Evolutionary conservation across 2,113 vertebrate species (phyloP), one percentile per base, ranked within the genome.

Genomic region (Phrynosoma platyrhinos): DNA sequence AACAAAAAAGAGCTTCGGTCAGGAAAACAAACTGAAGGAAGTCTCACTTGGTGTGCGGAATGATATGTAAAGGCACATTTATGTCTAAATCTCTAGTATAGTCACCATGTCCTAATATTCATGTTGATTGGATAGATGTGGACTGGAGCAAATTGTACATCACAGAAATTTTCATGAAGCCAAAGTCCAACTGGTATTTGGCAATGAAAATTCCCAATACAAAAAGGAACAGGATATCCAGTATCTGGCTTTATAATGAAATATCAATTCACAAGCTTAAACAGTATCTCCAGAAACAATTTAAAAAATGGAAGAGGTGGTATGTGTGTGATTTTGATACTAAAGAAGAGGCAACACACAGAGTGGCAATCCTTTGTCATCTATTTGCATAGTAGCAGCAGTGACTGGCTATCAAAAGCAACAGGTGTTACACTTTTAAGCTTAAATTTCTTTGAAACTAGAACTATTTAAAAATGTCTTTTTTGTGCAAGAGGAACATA

Each of bases 381-480:
- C 86, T 78, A 32, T 9, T 42, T 23, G 8, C 0, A 21, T 25
- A 47, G 9, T 20, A 86, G 21, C 14, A 84, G 12, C 6, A 47
- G 27, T 20, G 18, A n/a, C 32, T 81, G 14, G 0, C 23, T 32
- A 14, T 83, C 69, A 80, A 0, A 42, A 21, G 47, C 62, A 76
- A 88, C 64, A 58, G 77, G 30, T 62, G 25, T 27, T 69, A 75
- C 47, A 75, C 2, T 47, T 85, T 84, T 75, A 55, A 75, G 55
- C 20, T 80, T 12, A 79, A 42, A 80, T 89, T 74, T 20, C 90
- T 76, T 81, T 91, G 47, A 53, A 86, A 91, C 20, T 1, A 84
- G 9, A 58, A 20, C 52, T 88, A 89, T 82, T 71, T 89, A 92
- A 69, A 93, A 92, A 74, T 53, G 89, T 6, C 32, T 85, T 14